Evolutionary conservation across 2,888 invertebrate genomes (phyloP).

Genomic region (Hypsopygia costalis): DNA sequence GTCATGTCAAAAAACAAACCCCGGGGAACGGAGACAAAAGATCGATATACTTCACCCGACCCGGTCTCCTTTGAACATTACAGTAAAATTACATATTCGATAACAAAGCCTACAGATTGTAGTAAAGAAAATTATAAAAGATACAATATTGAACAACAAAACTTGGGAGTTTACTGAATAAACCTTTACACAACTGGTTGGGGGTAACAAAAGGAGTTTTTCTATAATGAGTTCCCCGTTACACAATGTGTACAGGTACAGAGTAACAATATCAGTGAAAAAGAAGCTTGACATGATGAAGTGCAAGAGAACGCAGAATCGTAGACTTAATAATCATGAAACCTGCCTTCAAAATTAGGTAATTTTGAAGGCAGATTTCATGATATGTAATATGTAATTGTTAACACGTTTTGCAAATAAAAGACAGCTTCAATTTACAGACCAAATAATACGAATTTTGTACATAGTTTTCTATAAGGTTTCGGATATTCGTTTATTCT

Average conservation of each 20-base stretch:
- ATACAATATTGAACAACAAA: conserved; percentile 15
- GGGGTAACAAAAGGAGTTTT: conserved; percentile 33
- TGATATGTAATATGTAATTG: too few species aligned
- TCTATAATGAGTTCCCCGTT: conserved; percentile 24
- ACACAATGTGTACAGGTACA: conserved; percentile 23
- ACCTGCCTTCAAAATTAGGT: too few species aligned
- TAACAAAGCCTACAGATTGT: conserved; percentile 10
- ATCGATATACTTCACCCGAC: background rate
- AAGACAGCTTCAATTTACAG: too few species aligned
- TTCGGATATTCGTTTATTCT: too few species aligned
- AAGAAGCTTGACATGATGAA: too few species aligned
- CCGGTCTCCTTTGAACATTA: background rate
- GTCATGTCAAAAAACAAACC: background rate
- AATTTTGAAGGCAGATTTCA: too few species aligned
- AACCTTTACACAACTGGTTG: conserved; percentile 30
- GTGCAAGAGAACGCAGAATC: too few species aligned
- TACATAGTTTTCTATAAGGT: too few species aligned
- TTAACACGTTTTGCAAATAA: too few species aligned
- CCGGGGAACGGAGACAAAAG: background rate
- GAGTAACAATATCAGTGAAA: background rate
- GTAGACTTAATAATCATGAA: too few species aligned
- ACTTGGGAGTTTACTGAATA: conserved; percentile 28
- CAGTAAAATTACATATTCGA: background rate
- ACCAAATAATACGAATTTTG: too few species aligned
- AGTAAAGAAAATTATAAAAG: conserved; percentile 11